phyloP scores from a whole-genome alignment of 2,113 vertebrate genomes.

The Scytalopus superciliaris region DNA sequence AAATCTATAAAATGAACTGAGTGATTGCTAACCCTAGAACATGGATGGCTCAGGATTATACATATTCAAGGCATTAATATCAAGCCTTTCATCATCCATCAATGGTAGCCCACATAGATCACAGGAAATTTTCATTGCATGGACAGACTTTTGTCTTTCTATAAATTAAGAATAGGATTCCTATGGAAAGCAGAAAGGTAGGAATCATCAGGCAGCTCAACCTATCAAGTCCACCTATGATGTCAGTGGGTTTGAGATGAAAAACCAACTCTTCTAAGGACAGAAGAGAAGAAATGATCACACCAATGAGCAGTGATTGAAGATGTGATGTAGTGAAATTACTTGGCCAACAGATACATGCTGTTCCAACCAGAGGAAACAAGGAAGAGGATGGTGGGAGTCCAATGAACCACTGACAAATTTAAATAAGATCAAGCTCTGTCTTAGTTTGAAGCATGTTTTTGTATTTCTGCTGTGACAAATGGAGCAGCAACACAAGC shows the following conservation, averaged over 20 bases:
- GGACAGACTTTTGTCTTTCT: slow-evolving; percentile 48
- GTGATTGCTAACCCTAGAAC: slow-evolving; percentile 31
- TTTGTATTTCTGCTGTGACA: not conserved
- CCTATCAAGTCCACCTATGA: not conserved
- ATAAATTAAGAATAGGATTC: slow-evolving; percentile 44
- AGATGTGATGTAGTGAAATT: not conserved
- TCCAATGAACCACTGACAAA: not conserved
- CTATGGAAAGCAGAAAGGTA: slow-evolving; percentile 7
- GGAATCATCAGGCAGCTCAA: not conserved
- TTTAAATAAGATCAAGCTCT: not conserved
- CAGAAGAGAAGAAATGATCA: not conserved
- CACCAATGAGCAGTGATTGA: not conserved
- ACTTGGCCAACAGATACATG: not conserved
- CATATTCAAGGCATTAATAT: slow-evolving; percentile 44
- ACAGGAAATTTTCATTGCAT: slow-evolving; percentile 59
- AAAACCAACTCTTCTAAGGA: not conserved
- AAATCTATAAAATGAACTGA: slow-evolving; percentile 46
- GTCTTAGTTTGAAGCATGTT: not conserved
- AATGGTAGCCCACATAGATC: slow-evolving; percentile 37
- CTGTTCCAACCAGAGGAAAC: not conserved
- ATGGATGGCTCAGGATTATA: slow-evolving; percentile 1
- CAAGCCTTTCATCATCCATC: slow-evolving; percentile 51
- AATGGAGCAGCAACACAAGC: not conserved
- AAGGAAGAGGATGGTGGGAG: not conserved
- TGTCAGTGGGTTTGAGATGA: not conserved